Conservation (phyloP, 1,140 invertebrate genomes). For the Harlomillsia oculata region DNA sequence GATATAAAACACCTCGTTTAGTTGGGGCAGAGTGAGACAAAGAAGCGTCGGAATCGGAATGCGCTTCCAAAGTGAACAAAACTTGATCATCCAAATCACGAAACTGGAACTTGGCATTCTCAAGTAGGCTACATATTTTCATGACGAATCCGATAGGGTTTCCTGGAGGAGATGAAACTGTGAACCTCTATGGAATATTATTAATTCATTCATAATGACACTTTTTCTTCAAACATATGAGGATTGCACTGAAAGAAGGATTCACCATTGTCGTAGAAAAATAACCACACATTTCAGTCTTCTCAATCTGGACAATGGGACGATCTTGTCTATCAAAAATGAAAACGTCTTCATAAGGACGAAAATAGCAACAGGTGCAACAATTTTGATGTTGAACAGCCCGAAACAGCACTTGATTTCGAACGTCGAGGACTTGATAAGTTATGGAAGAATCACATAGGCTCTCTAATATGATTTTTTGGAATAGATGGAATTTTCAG, state of each 20-base stretch:
- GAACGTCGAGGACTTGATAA: background rate
- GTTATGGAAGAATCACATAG: background rate
- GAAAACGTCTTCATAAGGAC: constrained; percentile 6
- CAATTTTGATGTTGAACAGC: background rate
- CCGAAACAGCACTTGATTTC: background rate
- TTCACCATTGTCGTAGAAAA: background rate
- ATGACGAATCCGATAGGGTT: constrained; percentile 1
- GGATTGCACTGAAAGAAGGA: background rate
- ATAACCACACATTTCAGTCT: background rate
- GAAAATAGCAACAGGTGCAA: too few species aligned
- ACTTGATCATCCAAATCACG: too few species aligned
- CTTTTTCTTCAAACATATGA: background rate
- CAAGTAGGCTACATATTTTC: too few species aligned
- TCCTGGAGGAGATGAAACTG: background rate
- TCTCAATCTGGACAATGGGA: constrained; percentile 1
- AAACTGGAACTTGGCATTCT: too few species aligned
- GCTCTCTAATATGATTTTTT: background rate
- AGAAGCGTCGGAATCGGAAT: too few species aligned
- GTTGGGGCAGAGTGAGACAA: too few species aligned
- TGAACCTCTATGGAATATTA: background rate
- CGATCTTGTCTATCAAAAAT: background rate
- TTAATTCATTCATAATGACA: background rate
- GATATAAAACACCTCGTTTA: too few species aligned
- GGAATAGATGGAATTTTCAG: background rate
- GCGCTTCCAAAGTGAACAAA: too few species aligned